A percentile compares a stretch with the other conserved stretches of the same genome.
Conservation (phyloP, 2,888 invertebrate species). For the Brachypalpus laphriformis region DNA sequence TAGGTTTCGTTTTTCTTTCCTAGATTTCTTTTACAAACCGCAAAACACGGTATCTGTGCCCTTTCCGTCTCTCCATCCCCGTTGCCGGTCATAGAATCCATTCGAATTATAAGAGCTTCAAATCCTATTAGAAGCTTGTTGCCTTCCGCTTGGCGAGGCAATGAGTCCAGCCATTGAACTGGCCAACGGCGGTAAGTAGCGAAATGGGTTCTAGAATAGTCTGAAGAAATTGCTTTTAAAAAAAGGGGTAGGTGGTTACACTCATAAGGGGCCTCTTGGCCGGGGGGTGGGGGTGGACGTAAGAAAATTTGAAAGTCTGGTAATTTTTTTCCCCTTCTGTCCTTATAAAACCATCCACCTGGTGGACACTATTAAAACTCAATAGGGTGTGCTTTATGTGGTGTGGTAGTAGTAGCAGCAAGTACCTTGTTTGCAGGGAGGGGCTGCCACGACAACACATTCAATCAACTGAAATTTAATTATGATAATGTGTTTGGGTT, state of each 20-base stretch:
- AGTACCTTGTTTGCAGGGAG: constrained; percentile 8
- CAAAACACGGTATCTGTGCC: constrained; percentile 8
- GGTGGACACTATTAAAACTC: constrained; percentile 38
- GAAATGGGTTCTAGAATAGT: constrained; percentile 48
- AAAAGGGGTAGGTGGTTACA: constrained; percentile 31
- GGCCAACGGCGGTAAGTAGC: constrained; percentile 46
- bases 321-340: neutral
- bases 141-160: constrained; percentile 55
- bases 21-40: constrained; percentile 58
- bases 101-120: constrained; percentile 69
- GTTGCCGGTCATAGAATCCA: constrained; percentile 49
- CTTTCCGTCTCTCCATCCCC: neutral
- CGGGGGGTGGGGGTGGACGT: neutral
- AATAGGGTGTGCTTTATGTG: constrained; percentile 58
- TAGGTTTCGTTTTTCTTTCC: constrained; percentile 2
- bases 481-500: constrained; percentile 61
- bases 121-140: constrained; percentile 70
- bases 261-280: constrained; percentile 35
- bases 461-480: constrained; percentile 64
- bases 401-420: constrained; percentile 4
- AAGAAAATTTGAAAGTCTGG: constrained; percentile 32
- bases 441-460: constrained; percentile 44
- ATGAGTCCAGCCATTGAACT: constrained; percentile 71
- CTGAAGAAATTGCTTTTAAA: constrained; percentile 45
- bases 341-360: constrained; percentile 47